A percentile compares a stretch with the other conserved stretches of the same genome.
These are phyloP conservation scores for Drosophila leonis DNA, from an alignment of 2,888 invertebrate genomes.

Conservation along the genomic window DNA sequence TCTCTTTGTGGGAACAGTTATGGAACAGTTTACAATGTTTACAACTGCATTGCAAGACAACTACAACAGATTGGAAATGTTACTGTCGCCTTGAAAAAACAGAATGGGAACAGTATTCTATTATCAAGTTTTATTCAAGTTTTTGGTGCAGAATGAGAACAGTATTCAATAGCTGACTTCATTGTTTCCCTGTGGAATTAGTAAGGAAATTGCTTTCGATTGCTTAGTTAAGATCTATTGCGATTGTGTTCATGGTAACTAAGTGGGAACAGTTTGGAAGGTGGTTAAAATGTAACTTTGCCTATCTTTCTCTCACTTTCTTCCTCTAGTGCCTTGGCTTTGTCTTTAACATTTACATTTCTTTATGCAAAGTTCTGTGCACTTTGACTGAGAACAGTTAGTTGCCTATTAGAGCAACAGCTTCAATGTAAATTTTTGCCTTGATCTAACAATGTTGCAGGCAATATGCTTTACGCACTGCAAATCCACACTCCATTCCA, in stretches of 20 bases:
- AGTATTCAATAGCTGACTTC: background rate
- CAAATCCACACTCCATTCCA: background rate
- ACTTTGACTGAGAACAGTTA: background rate
- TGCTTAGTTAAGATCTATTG: too few relatives aligned
- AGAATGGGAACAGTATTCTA: too few relatives aligned
- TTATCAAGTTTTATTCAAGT: too few relatives aligned
- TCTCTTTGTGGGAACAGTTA: background rate
- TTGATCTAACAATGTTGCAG: background rate
- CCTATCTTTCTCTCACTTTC: background rate
- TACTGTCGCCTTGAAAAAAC: too few relatives aligned
- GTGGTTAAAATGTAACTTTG: background rate
- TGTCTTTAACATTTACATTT: background rate
- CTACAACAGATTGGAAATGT: too few relatives aligned
- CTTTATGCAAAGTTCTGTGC: background rate
- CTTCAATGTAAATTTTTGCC: background rate
- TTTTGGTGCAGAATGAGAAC: background rate
- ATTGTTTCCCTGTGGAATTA: background rate
- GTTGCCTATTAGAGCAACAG: background rate
- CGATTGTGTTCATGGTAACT: too few relatives aligned
- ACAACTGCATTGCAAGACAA: too few relatives aligned
- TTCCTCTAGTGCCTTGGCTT: background rate
- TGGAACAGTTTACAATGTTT: too few relatives aligned
- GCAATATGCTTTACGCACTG: background rate
- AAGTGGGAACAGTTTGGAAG: background rate
- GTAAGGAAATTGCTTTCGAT: background rate